Conservation (phyloP, 1,140 invertebrate species). For the Nautilus pompilius region DNA sequence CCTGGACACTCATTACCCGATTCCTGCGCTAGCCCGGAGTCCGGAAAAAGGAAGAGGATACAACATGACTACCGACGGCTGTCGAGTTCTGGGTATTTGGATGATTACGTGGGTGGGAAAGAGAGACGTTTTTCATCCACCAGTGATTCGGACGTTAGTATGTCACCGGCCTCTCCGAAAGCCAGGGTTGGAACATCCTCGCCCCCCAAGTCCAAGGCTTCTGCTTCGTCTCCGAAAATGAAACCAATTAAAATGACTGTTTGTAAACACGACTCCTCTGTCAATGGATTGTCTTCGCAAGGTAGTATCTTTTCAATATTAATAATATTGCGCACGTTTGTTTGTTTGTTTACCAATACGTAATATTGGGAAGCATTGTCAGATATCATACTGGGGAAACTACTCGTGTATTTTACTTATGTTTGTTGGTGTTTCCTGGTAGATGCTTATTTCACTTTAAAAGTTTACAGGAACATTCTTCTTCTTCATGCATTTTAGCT, state of each 20-base stretch:
- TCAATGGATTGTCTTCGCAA: constrained; percentile 4
- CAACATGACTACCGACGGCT: constrained; percentile 47
- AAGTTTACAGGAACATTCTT: too few relatives aligned
- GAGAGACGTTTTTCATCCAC: constrained; percentile 39
- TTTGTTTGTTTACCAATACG: too few relatives aligned
- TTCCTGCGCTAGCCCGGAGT: constrained; percentile 36
- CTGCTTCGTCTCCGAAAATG: constrained; percentile 5
- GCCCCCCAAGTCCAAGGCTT: background rate
- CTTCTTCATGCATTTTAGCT: too few relatives aligned
- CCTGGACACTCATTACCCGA: constrained; percentile 9
- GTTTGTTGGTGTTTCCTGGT: too few relatives aligned
- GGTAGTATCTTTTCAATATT: too few relatives aligned
- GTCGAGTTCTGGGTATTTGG: constrained; percentile 50
- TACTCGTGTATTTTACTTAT: too few relatives aligned
- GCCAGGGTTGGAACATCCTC: constrained; percentile 6
- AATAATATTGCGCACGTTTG: too few relatives aligned
- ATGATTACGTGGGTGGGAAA: constrained; percentile 44
- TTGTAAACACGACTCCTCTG: background rate
- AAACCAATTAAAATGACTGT: constrained; percentile 3
- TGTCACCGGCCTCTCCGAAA: constrained; percentile 23
- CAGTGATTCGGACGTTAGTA: constrained; percentile 29
- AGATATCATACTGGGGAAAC: too few relatives aligned
- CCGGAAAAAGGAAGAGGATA: constrained; percentile 38
- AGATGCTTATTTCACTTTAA: too few relatives aligned
- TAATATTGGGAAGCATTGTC: too few relatives aligned